Conservation (phyloP, 2,888 invertebrate genomes). For the Lepidocyrtoides sp. region DNA sequence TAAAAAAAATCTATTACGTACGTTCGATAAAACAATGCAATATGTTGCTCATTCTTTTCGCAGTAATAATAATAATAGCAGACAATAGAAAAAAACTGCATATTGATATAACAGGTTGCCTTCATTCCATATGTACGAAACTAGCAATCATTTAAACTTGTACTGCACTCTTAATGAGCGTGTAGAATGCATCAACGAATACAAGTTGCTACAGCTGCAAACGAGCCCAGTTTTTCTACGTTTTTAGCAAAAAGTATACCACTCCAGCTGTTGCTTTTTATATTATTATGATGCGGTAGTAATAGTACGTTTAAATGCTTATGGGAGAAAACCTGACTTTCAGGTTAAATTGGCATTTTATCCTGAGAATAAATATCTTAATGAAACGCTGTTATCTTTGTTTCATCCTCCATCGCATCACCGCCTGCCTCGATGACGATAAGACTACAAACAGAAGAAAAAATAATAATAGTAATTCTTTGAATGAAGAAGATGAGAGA, state of each 20-base stretch:
- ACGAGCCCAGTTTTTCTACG: neutral
- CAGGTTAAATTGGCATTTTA: constrained; percentile 64
- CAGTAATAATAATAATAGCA: neutral
- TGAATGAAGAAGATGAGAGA: neutral
- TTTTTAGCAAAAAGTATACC: constrained; percentile 25
- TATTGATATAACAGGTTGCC: constrained; percentile 8
- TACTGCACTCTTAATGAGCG: neutral
- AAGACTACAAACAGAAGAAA: constrained; percentile 6
- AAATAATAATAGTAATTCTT: no score
- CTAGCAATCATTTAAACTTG: neutral
- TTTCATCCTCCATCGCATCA: neutral
- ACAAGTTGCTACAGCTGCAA: neutral
- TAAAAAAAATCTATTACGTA: constrained; percentile 1
- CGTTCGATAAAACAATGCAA: neutral
- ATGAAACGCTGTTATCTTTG: constrained; percentile 30
- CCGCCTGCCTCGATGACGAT: neutral
- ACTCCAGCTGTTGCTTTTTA: constrained; percentile 49
- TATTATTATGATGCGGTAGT: neutral
- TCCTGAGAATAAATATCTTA: constrained; percentile 60
- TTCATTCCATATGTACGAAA: neutral
- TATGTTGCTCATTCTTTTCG: neutral
- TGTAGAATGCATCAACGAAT: neutral
- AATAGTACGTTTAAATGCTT: constrained; percentile 3
- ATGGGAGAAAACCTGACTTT: constrained; percentile 72
- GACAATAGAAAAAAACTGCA: neutral